Base-by-base conservation (phyloP, 2,113 vertebrate genomes). In the Gobiocypris rarus region DNA sequence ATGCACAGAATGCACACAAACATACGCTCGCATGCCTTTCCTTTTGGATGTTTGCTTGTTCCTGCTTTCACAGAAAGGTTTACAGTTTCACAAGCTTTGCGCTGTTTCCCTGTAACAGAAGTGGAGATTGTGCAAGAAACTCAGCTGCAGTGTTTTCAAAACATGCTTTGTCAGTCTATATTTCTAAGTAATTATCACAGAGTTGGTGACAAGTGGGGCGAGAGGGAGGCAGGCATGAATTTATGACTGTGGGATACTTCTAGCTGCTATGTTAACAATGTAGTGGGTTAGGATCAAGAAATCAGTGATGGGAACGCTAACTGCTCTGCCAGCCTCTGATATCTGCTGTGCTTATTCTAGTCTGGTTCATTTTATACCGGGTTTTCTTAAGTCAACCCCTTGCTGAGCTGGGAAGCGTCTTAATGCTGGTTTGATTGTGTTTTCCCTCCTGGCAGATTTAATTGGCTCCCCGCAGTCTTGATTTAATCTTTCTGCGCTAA, bases 91-190 rank as follows among this genome's bases (percentile, higher is more conserved):
- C 92, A 93, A 89, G 86, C 88, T 86, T 87, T 76, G 38, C 82
- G 79, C 86, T 93, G 92, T 93, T 92, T 91, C 86, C 85, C 90
- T 85, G 22, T 81, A 90, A 85, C 88, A 92, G 89, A 92, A 87
- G 87, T 81, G 56, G 19, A 48, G 86, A 84, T 91, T 94, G 91
- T 87, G 89, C 86, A 88, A 90, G 24, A 87, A 82, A 87, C 77
- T 83, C 84, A 82, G 82, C 45, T 34, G 9, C 83, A 28, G 85
- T 81, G 78, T 82, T 90, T 93, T 86, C 41, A 92, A 92, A 91
- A 89, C 88, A 45, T 74, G 81, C 88, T 88, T 89, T 92, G 90
- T 92, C 82, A 75, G 85, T 86, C 73, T n/a, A 63, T 59, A 73
- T 87, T 83, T 90, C 85, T 58, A 75, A 86, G 86, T 87, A 86